Base-by-base conservation (phyloP, 2,113 vertebrate species). In the Todiramphus chloris region DNA sequence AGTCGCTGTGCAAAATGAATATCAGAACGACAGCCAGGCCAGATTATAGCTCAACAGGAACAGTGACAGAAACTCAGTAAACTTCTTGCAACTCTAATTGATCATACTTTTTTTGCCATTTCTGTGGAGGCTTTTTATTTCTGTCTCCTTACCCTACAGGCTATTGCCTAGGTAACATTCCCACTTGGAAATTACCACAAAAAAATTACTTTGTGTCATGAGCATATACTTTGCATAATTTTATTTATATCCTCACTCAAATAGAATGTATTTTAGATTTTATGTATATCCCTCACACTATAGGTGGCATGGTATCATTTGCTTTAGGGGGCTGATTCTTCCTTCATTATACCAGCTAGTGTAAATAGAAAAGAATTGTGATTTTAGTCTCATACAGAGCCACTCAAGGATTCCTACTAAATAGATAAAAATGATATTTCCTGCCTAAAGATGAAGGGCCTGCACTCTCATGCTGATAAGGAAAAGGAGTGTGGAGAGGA, bases 171-270 rank as follows among this genome's bases (percentile, higher is more conserved):
- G 79, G 76, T 64, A 93, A 63, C 6, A 3, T 78, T 83, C 56
- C 14, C 56, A 62, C 63, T 83, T 44, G 81, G 69, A 96, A 95
- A 89, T 87, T 81, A 33, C 51, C n/a, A 77, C 64, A 25, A 94
- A 94, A 46, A 90, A 77, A 73, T 53, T 70, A 66, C 44, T 91
- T 80, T 2, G 4, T 87, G 30, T 90, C 56, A 87, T 0, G 3
- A 53, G 48, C 9, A 53, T 74, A 41, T 84, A 76, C 28, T 86
- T 83, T 53, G 28, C 62, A 51, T 94, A 84, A 75, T 87, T 89
- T 93, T 93, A 87, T 95, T 95, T 92, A 75, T 94, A 64, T 72
- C 88, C 33, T 60, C 11, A 53, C 39, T 90, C 80, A 69, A 17
- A 76, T 66, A 91, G 33, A 73, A 48, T n/a, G 31, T n/a, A 27